These are phyloP conservation scores for Tiliqua scincoides DNA, from an alignment of 2,113 vertebrate genomes.

Conservation along the genomic window DNA sequence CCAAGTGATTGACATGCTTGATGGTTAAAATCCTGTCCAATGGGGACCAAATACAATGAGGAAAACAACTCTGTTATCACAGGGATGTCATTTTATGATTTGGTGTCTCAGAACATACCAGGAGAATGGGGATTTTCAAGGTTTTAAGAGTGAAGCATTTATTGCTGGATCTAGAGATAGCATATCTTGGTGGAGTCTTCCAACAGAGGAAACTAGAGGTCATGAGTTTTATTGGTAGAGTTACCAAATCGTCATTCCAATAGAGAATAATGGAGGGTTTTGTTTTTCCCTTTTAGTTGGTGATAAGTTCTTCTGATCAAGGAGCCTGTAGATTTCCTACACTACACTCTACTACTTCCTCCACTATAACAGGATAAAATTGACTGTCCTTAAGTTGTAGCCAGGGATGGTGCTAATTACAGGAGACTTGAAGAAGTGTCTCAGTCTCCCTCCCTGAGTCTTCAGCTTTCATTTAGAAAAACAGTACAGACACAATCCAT, in stretches of 20 bases:
- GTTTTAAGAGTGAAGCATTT: slow-evolving; percentile 29
- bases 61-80: slow-evolving; percentile 1
- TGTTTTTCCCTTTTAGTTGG: neutral
- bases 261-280: slow-evolving; percentile 1
- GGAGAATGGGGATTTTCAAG: slow-evolving; percentile 11
- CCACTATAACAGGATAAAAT: neutral
- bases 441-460: neutral
- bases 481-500: neutral
- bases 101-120: neutral
- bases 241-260: slow-evolving; percentile 30
- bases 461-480: neutral
- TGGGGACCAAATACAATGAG: slow-evolving; percentile 1
- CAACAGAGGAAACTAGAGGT: neutral
- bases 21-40: slow-evolving; percentile 17
- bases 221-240: neutral
- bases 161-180: slow-evolving; percentile 19
- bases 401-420: too few relatives aligned
- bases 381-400: too few relatives aligned
- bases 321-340: neutral
- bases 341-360: neutral
- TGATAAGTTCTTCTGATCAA: neutral
- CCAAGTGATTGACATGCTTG: neutral
- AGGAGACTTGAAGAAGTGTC: neutral
- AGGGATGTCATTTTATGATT: slow-evolving; percentile 16
- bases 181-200: slow-evolving; percentile 17